phyloP scores from a whole-genome alignment of 2,888 invertebrate species.

The Agonopterix alstromeriana region DNA sequence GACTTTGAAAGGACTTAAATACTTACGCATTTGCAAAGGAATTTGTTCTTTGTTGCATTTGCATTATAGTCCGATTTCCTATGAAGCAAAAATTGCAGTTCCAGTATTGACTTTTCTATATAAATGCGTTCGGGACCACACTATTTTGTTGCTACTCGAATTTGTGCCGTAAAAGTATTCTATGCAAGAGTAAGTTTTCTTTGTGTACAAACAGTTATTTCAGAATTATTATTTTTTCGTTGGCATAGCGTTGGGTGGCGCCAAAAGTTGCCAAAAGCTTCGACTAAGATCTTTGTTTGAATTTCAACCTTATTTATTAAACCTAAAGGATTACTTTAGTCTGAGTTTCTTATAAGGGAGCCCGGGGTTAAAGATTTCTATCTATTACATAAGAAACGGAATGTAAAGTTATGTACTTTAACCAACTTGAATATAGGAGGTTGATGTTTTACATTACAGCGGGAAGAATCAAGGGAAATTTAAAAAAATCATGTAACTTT shows the following conservation, averaged over 20 bases:
- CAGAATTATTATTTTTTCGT: constrained; percentile 30
- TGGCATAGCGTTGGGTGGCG: constrained; percentile 43
- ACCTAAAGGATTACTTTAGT: too few species aligned
- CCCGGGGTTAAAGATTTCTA: too few species aligned
- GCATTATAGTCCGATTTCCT: constrained; percentile 13
- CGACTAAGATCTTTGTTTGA: too few species aligned
- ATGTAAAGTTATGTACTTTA: too few species aligned
- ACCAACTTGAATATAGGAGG: too few species aligned
- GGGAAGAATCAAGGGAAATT: too few species aligned
- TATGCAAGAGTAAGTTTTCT: too few species aligned
- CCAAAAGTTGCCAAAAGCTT: constrained; percentile 15
- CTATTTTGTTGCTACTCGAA: constrained; percentile 8
- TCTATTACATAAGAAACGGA: too few species aligned
- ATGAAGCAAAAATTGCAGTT: constrained; percentile 14
- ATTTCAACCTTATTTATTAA: too few species aligned
- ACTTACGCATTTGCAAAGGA: not conserved
- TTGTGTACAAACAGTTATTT: constrained; percentile 12
- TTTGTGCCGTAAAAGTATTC: constrained; percentile 10
- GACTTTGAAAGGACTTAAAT: constrained; percentile 27
- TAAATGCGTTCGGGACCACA: constrained; percentile 21
- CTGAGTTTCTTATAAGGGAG: too few species aligned
- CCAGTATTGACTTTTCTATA: constrained; percentile 44
- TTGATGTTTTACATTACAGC: too few species aligned
- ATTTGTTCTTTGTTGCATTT: constrained; percentile 1
- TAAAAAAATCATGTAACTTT: too few species aligned